A percentile compares a stretch with the other conserved stretches of the same genome.
Conservation (phyloP, 2,888 invertebrate genomes). For the Bimastos eiseni region DNA sequence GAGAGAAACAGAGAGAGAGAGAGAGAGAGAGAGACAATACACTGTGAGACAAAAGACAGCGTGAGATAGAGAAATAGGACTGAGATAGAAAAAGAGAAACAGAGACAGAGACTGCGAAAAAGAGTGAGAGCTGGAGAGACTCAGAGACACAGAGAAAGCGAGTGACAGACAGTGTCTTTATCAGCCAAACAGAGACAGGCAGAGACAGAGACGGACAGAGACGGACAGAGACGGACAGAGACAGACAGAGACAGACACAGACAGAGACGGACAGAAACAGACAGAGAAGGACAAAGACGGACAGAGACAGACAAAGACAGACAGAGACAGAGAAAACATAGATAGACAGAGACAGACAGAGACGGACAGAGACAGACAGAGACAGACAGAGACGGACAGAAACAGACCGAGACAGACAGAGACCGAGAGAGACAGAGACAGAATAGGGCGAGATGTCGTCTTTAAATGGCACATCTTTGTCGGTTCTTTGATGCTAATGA, state of each 20-base stretch:
- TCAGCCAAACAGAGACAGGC: neutral
- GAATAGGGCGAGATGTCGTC: neutral
- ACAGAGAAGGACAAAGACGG: neutral
- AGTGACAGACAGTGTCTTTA: too few relatives aligned
- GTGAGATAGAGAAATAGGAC: neutral
- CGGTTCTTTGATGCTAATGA: neutral
- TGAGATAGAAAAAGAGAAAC: neutral
- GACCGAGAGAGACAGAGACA: too few relatives aligned
- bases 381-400: neutral
- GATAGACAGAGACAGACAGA: neutral
- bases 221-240: neutral
- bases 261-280: neutral
- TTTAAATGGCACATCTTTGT: neutral
- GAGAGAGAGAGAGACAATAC: neutral
- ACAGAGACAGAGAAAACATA: neutral
- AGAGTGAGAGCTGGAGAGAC: too few relatives aligned
- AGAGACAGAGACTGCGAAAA: too few relatives aligned
- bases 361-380: neutral
- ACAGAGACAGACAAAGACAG: neutral
- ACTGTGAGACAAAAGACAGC: neutral
- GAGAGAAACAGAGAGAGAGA: neutral
- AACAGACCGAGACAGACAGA: neutral
- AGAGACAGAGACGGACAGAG: neutral
- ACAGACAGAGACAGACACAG: neutral
- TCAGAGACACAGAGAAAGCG: too few relatives aligned